These are phyloP conservation scores for Schlechtendalia chinensis DNA, from an alignment of 1,140 invertebrate genomes.

Conservation along the genomic window DNA sequence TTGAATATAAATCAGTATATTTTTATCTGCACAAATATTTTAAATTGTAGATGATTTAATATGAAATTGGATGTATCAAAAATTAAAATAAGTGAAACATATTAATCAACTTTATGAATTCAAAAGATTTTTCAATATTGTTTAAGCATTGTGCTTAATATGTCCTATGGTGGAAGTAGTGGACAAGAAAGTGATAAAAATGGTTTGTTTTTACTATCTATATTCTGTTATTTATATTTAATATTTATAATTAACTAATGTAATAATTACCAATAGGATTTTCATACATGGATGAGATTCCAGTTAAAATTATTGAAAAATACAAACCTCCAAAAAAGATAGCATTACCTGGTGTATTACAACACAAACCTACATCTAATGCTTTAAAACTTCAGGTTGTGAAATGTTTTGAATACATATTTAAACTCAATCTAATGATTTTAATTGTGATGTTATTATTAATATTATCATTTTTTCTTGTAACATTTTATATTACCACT, in stretches of 20 bases:
- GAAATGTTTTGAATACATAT: background rate
- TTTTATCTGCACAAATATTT: background rate
- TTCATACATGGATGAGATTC: conserved; percentile 53
- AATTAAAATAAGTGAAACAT: background rate
- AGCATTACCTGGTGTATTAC: conserved; percentile 54
- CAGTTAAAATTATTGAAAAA: conserved; percentile 82
- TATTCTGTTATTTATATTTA: background rate
- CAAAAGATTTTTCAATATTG: conserved; percentile 3
- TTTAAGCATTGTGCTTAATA: conserved; percentile 38
- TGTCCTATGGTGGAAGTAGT: conserved; percentile 45
- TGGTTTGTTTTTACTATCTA: conserved; percentile 11
- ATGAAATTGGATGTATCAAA: background rate
- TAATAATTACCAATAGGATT: conserved; percentile 11
- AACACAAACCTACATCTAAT: conserved; percentile 27
- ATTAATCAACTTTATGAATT: conserved; percentile 28
- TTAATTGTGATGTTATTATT: background rate
- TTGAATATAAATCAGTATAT: too few species aligned
- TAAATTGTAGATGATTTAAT: background rate
- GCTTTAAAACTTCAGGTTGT: conserved; percentile 22
- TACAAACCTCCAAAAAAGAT: conserved; percentile 76
- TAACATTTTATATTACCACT: background rate
- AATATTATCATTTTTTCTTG: too few species aligned
- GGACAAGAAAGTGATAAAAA: conserved; percentile 46
- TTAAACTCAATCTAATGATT: background rate
- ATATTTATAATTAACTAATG: background rate